Percentiles rank a stretch among this genome's conserved stretches.
Conservation (phyloP, 2,113 vertebrate species). For the Alouatta palliata region DNA sequence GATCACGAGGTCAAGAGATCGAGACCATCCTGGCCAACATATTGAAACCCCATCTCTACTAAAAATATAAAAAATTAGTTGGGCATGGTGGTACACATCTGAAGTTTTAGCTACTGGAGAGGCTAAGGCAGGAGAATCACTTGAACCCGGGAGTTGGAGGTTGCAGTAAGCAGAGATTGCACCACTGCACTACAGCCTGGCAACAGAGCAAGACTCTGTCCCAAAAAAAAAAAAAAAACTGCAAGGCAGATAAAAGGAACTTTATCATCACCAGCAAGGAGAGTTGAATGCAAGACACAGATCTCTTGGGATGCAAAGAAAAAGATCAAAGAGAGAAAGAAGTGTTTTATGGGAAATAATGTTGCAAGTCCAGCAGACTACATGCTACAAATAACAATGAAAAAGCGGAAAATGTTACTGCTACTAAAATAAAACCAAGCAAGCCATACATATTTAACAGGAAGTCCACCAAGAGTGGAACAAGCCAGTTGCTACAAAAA, state of each 20-base stretch:
- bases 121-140: no score
- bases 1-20: no score
- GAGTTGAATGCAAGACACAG: neutral
- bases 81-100: no score
- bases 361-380: conserved; percentile 42
- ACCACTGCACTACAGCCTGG: no score
- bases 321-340: conserved; percentile 14
- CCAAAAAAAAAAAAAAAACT: no score
- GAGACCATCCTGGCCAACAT: no score
- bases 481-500: conserved; percentile 61
- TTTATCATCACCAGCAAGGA: neutral
- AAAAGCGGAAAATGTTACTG: conserved; percentile 57
- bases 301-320: conserved; percentile 1
- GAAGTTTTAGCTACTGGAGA: no score
- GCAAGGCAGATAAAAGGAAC: neutral
- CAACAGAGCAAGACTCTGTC: no score
- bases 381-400: conserved; percentile 41
- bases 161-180: no score
- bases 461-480: conserved; percentile 19
- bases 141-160: no score
- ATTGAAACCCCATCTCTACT: no score
- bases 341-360: conserved; percentile 33
- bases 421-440: conserved; percentile 65
- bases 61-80: no score
- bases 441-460: conserved; percentile 57